Conservation (phyloP, 2,113 vertebrate species). For the Corythornis cristatus region DNA sequence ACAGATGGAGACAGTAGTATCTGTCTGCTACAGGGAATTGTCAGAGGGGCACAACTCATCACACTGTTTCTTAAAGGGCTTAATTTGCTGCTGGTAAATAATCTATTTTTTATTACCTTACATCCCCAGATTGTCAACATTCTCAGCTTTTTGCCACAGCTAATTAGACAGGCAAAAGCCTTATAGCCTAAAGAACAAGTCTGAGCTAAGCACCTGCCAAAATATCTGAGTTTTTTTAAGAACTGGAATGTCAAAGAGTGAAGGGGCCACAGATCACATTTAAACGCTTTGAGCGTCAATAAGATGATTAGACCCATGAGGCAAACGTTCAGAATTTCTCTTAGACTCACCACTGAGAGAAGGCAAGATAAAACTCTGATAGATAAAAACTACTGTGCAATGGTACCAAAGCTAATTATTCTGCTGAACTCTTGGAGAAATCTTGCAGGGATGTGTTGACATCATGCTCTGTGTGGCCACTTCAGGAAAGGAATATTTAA, state of each 20-base stretch:
- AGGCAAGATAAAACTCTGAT: slow-evolving; percentile 67
- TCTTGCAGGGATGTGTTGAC: slow-evolving; percentile 65
- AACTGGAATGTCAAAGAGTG: slow-evolving; percentile 65
- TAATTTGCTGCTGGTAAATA: slow-evolving; percentile 72
- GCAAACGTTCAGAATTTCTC: slow-evolving; percentile 68
- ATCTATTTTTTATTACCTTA: slow-evolving; percentile 69
- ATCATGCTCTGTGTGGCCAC: slow-evolving; percentile 49
- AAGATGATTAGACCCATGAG: slow-evolving; percentile 72
- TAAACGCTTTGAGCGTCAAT: slow-evolving; percentile 69
- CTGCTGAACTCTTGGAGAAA: slow-evolving; percentile 69
- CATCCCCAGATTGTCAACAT: slow-evolving; percentile 70
- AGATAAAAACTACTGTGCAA: slow-evolving; percentile 64
- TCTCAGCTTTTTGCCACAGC: slow-evolving; percentile 68
- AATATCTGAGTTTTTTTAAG: slow-evolving; percentile 63
- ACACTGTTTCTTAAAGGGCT: slow-evolving; percentile 52
- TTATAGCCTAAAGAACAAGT: slow-evolving; percentile 66
- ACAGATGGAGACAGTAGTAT: slow-evolving; percentile 61
- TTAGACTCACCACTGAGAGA: slow-evolving; percentile 67
- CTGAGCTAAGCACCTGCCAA: slow-evolving; percentile 71
- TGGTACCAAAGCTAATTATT: slow-evolving; percentile 70
- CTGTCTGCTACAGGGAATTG: slow-evolving; percentile 42
- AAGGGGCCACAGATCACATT: slow-evolving; percentile 70
- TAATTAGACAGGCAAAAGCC: slow-evolving; percentile 76
- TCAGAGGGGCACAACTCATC: slow-evolving; percentile 58
- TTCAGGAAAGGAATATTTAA: slow-evolving; percentile 60